Evolutionary conservation across 2,888 invertebrate species (phyloP).

Genomic region (Aporophyla nigra): DNA sequence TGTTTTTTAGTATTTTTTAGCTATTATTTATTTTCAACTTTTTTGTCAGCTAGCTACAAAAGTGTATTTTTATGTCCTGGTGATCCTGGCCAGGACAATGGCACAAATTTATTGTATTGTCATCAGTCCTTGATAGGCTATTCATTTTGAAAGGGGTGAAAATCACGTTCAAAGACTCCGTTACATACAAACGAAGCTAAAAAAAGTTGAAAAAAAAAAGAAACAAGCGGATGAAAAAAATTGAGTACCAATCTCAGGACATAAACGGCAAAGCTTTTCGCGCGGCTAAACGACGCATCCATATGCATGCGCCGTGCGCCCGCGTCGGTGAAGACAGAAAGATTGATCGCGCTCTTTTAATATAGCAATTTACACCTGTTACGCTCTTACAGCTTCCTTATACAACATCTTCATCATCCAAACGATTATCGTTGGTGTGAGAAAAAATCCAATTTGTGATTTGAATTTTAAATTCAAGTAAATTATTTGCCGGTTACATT

Average conservation of each 20-base stretch:
- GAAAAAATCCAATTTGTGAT: constrained; percentile 67
- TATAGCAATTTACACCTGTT: constrained; percentile 87
- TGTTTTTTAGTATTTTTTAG: too few relatives aligned
- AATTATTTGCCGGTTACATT: constrained; percentile 55
- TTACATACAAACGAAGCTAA: not conserved
- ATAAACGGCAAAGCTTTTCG: constrained; percentile 49
- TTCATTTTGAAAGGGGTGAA: too few relatives aligned
- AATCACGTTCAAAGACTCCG: too few relatives aligned
- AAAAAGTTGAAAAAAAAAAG: fast-evolving
- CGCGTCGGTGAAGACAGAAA: constrained; percentile 67
- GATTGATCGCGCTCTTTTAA: constrained; percentile 82
- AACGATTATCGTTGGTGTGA: constrained; percentile 71
- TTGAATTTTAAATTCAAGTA: constrained; percentile 64
- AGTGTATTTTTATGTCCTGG: too few relatives aligned
- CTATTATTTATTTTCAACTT: too few relatives aligned
- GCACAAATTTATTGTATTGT: too few relatives aligned
- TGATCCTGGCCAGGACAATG: too few relatives aligned
- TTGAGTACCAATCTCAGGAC: constrained; percentile 5
- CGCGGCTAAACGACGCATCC: constrained; percentile 66
- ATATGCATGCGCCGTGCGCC: constrained; percentile 68
- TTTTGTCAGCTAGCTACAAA: too few relatives aligned
- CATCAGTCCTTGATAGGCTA: too few relatives aligned
- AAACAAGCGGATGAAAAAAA: not conserved
- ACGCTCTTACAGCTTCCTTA: constrained; percentile 77
- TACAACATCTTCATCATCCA: constrained; percentile 69